phyloP scores from a whole-genome alignment of 2,113 vertebrate genomes.

The Seriola dumerili region DNA sequence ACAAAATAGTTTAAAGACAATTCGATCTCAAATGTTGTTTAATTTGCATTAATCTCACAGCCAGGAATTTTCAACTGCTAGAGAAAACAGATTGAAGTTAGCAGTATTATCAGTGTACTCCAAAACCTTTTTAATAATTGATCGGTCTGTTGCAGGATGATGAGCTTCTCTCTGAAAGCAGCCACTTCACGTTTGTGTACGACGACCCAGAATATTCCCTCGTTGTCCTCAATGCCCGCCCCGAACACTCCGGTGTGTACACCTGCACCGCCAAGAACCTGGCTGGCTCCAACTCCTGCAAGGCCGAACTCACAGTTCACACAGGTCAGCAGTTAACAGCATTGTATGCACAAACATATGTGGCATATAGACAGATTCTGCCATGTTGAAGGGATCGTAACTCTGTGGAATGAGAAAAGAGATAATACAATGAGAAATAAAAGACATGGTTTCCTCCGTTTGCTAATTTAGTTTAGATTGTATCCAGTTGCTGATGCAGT shows the following conservation, averaged over 20 bases:
- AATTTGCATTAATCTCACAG: too few species aligned
- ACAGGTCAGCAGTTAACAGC: constrained; percentile 81
- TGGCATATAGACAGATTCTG: not conserved
- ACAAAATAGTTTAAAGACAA: too few species aligned
- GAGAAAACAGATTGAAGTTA: not conserved
- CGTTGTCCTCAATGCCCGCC: constrained; percentile 88
- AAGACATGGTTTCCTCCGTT: not conserved
- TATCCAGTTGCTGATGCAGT: not conserved
- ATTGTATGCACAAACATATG: not conserved
- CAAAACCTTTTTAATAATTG: not conserved
- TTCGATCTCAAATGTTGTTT: too few species aligned
- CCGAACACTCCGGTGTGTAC: constrained; percentile 90
- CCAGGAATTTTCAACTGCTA: not conserved
- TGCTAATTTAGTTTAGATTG: not conserved
- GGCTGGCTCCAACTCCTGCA: constrained; percentile 93
- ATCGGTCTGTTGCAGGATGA: constrained; percentile 85
- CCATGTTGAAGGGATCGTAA: not conserved
- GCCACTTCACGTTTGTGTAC: constrained; percentile 92
- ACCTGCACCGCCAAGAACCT: constrained; percentile 93
- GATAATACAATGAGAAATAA: not conserved
- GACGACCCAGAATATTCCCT: constrained; percentile 94
- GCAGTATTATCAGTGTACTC: too few species aligned
- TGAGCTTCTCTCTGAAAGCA: constrained; percentile 90
- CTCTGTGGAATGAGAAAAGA: not conserved
- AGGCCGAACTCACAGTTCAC: constrained; percentile 91